Conservation (phyloP, 1,140 invertebrate species). For the Drosophila sechellia region DNA sequence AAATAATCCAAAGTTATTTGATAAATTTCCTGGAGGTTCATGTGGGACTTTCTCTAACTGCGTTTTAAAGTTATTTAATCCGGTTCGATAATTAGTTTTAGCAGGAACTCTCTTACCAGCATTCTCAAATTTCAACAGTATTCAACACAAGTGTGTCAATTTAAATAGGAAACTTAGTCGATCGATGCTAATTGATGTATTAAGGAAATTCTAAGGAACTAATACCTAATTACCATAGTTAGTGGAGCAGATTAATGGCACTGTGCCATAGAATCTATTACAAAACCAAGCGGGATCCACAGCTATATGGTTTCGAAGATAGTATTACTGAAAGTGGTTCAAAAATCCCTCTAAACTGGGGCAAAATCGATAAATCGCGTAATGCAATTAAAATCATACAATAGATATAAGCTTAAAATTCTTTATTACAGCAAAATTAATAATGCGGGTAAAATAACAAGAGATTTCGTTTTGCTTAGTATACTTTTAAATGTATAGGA, state of each 20-base stretch:
- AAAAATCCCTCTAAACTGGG: conserved; percentile 28
- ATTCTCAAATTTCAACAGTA: conserved; percentile 5
- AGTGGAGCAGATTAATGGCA: conserved; percentile 2
- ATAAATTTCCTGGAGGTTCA: neutral
- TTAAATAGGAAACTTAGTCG: conserved; percentile 19
- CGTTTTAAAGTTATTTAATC: conserved; percentile 1
- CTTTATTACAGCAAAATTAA: conserved; percentile 21
- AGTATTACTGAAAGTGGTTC: conserved; percentile 3
- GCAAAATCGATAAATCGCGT: conserved; percentile 7
- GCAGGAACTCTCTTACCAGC: conserved; percentile 2
- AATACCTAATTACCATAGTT: conserved; percentile 14
- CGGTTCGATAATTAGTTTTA: neutral
- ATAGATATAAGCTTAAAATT: conserved; percentile 18
- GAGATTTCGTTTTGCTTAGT: neutral
- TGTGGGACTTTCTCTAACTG: neutral
- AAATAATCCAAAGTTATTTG: neutral
- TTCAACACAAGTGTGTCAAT: neutral
- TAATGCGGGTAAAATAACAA: neutral
- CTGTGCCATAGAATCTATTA: conserved; percentile 4
- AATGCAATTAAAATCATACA: conserved; percentile 13
- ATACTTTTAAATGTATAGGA: conserved; percentile 6
- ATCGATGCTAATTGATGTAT: conserved; percentile 11
- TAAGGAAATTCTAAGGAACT: conserved; percentile 36
- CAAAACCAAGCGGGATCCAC: conserved; percentile 12
- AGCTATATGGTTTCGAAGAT: conserved; percentile 3